These are phyloP conservation scores for Drosophila littoralis DNA, from an alignment of 1,140 invertebrate species.

Conservation along the genomic window DNA sequence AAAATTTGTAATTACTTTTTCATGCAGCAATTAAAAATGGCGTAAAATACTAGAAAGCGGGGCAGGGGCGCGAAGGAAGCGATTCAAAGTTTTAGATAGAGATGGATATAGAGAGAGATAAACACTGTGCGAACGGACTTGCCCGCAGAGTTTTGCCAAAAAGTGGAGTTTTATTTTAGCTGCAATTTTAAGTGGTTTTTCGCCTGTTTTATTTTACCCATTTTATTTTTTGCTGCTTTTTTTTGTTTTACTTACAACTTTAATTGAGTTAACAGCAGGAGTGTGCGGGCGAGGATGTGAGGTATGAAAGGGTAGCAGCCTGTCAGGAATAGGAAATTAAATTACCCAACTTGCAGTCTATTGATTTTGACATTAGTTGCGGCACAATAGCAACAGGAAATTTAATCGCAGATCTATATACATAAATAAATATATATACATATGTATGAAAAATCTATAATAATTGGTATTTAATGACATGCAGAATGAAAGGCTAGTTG, in stretches of 20 bases:
- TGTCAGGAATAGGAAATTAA: constrained; percentile 28
- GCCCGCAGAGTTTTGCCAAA: constrained; percentile 26
- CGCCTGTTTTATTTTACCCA: constrained; percentile 13
- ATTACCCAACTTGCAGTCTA: constrained; percentile 50
- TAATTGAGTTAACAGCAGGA: constrained; percentile 43
- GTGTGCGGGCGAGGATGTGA: background rate
- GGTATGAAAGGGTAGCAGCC: background rate
- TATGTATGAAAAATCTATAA: constrained; percentile 40
- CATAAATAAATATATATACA: background rate
- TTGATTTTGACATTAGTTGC: constrained; percentile 57
- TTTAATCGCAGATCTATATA: constrained; percentile 7
- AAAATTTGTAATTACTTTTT: constrained; percentile 77
- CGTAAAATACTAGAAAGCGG: constrained; percentile 53
- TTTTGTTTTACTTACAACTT: constrained; percentile 31
- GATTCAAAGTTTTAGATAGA: constrained; percentile 17
- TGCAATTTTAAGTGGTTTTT: constrained; percentile 49
- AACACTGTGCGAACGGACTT: constrained; percentile 27
- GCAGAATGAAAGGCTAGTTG: constrained; percentile 31
- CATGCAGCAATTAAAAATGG: constrained; percentile 80
- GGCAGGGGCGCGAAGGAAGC: background rate
- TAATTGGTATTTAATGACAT: constrained; percentile 71
- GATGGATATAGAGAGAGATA: constrained; percentile 32
- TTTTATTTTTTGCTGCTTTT: background rate
- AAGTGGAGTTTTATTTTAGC: constrained; percentile 48
- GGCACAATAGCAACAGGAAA: constrained; percentile 15